Evolutionary conservation across 2,797 vertebrate species (phyloP).

Genomic region (Cichlasoma orientale): DNA sequence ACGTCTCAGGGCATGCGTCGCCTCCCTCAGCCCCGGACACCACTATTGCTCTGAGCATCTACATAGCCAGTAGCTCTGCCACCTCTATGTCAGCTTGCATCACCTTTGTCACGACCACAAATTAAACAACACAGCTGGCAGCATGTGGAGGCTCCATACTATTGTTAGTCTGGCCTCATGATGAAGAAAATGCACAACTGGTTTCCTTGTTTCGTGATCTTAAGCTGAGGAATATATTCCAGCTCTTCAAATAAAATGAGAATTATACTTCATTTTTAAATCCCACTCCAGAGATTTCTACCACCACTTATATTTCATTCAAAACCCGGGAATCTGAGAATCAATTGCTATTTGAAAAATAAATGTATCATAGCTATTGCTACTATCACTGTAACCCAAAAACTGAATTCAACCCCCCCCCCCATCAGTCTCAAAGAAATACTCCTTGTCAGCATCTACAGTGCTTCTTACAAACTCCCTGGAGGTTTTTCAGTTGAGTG

Average conservation of each 20-base stretch:
- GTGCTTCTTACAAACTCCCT: slow-evolving; percentile 19
- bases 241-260: not conserved
- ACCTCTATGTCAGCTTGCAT: slow-evolving; percentile 43
- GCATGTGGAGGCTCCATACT: not conserved
- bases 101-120: slow-evolving; percentile 17
- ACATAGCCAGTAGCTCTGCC: slow-evolving; percentile 26
- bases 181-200: not conserved
- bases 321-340: not conserved
- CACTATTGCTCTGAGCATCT: slow-evolving; percentile 3
- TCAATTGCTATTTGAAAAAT: not conserved
- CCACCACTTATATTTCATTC: not conserved
- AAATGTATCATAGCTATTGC: not conserved
- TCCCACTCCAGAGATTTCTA: not conserved
- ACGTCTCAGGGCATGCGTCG: slow-evolving; percentile 25
- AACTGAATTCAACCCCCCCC: not conserved
- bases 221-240: not conserved
- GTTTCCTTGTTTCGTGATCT: slow-evolving; percentile 12
- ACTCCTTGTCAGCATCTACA: slow-evolving; percentile 3
- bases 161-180: slow-evolving; percentile 8
- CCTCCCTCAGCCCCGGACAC: slow-evolving; percentile 13
- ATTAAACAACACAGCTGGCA: not conserved
- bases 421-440: not conserved
- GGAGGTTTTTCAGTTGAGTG: slow-evolving; percentile 28
- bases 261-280: slow-evolving; percentile 14
- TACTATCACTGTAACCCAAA: not conserved